Evolutionary conservation across 30 jellyfish, hydroid and myxozoan species (phyloP).

Genomic region (Clytia hemisphaerica): DNA sequence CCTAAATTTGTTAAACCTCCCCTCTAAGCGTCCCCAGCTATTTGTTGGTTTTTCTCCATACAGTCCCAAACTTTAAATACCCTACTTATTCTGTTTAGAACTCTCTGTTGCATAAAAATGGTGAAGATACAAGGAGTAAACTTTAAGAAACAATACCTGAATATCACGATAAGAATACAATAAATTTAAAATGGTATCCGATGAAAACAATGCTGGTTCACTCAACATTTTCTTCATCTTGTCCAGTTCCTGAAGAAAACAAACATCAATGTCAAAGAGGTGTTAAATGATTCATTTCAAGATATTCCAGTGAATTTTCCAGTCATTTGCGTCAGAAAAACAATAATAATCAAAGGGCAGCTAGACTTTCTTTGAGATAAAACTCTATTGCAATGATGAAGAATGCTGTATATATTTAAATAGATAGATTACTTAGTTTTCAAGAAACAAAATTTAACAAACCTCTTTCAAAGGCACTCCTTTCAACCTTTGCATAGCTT

Average conservation of each 20-base stretch:
- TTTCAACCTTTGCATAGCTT: constrained; percentile 51
- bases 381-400: not conserved
- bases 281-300: not conserved
- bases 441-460: not conserved
- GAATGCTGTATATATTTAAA: not conserved
- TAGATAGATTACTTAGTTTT: not conserved
- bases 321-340: not conserved
- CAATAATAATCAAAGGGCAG: not conserved
- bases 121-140: no score
- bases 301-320: not conserved
- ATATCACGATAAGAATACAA: constrained; percentile 82
- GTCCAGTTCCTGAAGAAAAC: constrained; percentile 62
- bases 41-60: no score
- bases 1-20: no score
- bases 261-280: not conserved
- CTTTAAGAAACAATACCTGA: no score
- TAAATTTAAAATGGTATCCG: constrained; percentile 68
- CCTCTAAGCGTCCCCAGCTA: no score
- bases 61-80: no score
- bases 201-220: constrained; percentile 86
- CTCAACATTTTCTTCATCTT: constrained; percentile 65
- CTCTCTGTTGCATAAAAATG: no score
- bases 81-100: no score
- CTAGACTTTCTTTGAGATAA: not conserved
- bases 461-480: constrained; percentile 79